Conservation (phyloP, 2,797 vertebrate species). For the Lithobates pipiens region DNA sequence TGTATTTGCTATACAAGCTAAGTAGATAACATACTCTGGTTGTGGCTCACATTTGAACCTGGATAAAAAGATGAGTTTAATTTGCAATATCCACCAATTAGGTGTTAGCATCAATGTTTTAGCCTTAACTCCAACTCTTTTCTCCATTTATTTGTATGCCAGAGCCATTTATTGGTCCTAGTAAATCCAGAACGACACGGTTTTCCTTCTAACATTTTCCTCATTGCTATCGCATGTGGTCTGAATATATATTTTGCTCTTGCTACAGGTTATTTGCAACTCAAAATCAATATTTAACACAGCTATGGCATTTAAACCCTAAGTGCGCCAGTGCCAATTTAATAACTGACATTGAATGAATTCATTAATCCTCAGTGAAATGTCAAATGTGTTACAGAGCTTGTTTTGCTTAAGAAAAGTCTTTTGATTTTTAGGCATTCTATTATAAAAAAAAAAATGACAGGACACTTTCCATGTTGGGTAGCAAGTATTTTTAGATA, state of each 20-base stretch:
- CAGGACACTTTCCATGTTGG: slow-evolving; percentile 13
- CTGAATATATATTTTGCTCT: slow-evolving; percentile 35
- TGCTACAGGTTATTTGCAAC: slow-evolving; percentile 18
- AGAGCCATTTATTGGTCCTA: neutral
- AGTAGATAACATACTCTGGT: too few species aligned
- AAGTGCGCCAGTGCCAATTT: slow-evolving; percentile 43
- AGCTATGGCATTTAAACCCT: slow-evolving; percentile 43
- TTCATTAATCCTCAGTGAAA: slow-evolving; percentile 55
- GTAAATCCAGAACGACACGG: neutral
- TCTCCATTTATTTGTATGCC: neutral
- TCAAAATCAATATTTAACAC: slow-evolving; percentile 59
- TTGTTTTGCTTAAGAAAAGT: slow-evolving; percentile 46
- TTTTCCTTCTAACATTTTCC: neutral
- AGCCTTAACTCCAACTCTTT: too few species aligned
- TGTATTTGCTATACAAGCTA: too few species aligned
- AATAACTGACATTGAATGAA: slow-evolving; percentile 55
- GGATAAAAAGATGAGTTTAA: too few species aligned
- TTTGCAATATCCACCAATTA: too few species aligned
- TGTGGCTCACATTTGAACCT: too few species aligned
- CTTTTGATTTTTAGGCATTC: slow-evolving; percentile 19
- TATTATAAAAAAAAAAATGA: neutral
- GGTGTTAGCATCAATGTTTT: too few species aligned
- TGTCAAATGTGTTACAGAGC: slow-evolving; percentile 44
- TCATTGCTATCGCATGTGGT: neutral
- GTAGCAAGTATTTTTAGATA: slow-evolving; percentile 45